Percentiles rank a stretch among this genome's conserved stretches.
phyloP scores from a whole-genome alignment of 2,888 invertebrate species.

The Imbricaverruca yamaguchii region DNA sequence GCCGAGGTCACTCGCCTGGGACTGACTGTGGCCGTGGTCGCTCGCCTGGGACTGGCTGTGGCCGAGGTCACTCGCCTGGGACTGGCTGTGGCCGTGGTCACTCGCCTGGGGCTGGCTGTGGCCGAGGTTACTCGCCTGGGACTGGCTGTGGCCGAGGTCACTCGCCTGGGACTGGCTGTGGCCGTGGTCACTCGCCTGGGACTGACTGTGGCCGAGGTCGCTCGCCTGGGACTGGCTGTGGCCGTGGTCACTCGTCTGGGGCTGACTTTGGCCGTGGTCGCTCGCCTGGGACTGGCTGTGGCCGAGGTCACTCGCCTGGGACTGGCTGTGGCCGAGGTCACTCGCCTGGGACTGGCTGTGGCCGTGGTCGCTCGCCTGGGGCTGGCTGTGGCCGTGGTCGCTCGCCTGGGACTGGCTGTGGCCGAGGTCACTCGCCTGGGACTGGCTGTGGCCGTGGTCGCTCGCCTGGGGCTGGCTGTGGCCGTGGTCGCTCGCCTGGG shows the following conservation, averaged over 20 bases:
- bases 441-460: not conserved
- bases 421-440: not conserved
- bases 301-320: not conserved
- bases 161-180: not conserved
- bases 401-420: not conserved
- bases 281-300: not conserved
- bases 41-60: not conserved
- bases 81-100: not conserved
- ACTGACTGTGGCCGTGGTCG: not conserved
- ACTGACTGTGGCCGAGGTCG: not conserved
- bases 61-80: not conserved
- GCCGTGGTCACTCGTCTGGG: constrained; percentile 35
- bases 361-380: constrained; percentile 35
- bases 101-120: not conserved
- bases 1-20: constrained; percentile 35
- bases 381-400: not conserved
- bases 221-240: not conserved
- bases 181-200: not conserved
- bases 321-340: not conserved
- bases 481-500: not conserved
- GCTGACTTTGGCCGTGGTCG: not conserved
- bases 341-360: not conserved
- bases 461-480: not conserved
- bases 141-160: not conserved
- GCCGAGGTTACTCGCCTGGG: constrained; percentile 31